Conservation (phyloP, 1,140 invertebrate species). For the Scaptomyza graminum region DNA sequence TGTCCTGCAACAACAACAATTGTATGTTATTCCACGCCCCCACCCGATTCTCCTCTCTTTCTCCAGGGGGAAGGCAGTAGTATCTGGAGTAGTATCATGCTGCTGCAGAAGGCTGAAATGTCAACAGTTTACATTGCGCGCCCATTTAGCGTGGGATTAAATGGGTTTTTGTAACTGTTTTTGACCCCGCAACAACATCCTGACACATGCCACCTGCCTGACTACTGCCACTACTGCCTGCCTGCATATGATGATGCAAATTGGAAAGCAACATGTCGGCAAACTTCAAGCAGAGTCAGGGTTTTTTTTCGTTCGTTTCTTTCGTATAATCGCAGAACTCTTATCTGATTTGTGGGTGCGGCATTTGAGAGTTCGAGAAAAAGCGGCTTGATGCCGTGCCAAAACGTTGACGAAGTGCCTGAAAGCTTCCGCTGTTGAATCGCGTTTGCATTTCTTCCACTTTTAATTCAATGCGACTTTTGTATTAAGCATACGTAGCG, state of each 20-base stretch:
- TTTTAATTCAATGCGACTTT: conserved; percentile 70
- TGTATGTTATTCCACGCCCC: conserved; percentile 28
- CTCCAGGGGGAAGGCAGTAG: neutral
- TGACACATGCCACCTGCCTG: neutral
- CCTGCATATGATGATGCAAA: conserved; percentile 60
- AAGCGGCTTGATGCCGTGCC: conserved; percentile 20
- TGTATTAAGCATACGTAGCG: conserved; percentile 64
- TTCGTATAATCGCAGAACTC: conserved; percentile 49
- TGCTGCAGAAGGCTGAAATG: conserved; percentile 67
- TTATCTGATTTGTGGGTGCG: conserved; percentile 74
- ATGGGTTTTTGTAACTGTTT: conserved; percentile 67
- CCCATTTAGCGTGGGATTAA: conserved; percentile 78
- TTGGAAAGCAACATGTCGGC: conserved; percentile 66
- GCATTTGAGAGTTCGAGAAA: conserved; percentile 4
- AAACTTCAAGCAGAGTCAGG: conserved; percentile 50
- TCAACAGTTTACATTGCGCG: conserved; percentile 80
- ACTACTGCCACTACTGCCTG: neutral
- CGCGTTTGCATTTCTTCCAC: conserved; percentile 59
- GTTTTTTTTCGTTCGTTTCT: conserved; percentile 16
- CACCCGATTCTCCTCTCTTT: neutral
- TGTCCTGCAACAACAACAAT: conserved; percentile 49
- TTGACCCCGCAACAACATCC: conserved; percentile 35
- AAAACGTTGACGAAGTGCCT: conserved; percentile 74
- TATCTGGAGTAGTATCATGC: conserved; percentile 56
- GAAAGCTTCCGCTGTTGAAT: conserved; percentile 70